Percentiles rank a stretch among this genome's conserved stretches.
Conservation (phyloP, 1,140 invertebrate genomes). For the Apocrypta bakeri region DNA sequence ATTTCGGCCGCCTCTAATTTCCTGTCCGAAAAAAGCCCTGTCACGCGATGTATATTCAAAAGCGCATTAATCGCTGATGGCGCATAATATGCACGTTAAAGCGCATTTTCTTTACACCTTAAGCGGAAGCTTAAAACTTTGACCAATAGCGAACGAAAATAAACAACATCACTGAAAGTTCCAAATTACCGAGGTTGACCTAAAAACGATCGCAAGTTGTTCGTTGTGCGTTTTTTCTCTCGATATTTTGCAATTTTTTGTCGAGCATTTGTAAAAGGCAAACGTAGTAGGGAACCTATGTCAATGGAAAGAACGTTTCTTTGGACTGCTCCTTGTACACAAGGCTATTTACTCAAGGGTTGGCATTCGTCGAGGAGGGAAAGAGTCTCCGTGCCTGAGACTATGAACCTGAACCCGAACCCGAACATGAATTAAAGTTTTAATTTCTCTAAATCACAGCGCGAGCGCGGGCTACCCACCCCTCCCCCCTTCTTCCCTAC, state of each 20-base stretch:
- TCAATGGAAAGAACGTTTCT: slow-evolving; percentile 64
- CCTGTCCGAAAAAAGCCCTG: neutral
- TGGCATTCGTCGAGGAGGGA: slow-evolving; percentile 55
- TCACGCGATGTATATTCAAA: too few relatives aligned
- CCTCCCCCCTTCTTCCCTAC: neutral
- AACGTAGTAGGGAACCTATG: slow-evolving; percentile 60
- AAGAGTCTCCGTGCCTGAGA: slow-evolving; percentile 50
- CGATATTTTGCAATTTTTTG: slow-evolving; percentile 57
- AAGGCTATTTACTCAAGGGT: slow-evolving; percentile 66
- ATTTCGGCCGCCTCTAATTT: neutral
- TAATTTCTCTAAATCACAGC: slow-evolving; percentile 75
- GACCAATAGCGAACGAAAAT: neutral
- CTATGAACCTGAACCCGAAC: slow-evolving; percentile 46
- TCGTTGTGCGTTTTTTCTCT: neutral
- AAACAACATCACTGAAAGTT: neutral
- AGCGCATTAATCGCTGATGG: neutral
- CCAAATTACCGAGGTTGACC: neutral
- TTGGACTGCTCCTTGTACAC: slow-evolving; percentile 16
- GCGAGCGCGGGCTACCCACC: slow-evolving; percentile 34
- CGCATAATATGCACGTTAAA: neutral
- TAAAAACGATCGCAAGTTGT: neutral
- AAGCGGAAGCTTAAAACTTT: neutral
- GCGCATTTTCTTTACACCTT: neutral
- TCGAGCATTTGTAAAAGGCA: slow-evolving; percentile 56
- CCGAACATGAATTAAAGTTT: slow-evolving; percentile 76